phyloP scores from a whole-genome alignment of 2,888 invertebrate species.

The Protodeltote pygarga region DNA sequence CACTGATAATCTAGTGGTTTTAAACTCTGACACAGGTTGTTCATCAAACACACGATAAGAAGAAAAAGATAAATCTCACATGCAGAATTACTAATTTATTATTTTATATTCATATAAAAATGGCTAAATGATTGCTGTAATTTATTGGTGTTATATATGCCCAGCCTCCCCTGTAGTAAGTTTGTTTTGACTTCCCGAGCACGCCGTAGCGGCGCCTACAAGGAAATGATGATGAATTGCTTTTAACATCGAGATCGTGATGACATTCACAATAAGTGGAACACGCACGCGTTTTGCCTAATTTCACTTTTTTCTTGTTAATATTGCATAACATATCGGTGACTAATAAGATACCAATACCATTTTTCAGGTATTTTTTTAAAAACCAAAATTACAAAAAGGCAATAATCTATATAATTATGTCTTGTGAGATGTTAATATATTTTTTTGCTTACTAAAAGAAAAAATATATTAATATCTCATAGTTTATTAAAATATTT shows the following conservation, averaged over 20 bases:
- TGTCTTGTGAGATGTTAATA: too few relatives aligned
- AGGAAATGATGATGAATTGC: slow-evolving; percentile 68
- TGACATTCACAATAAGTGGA: slow-evolving; percentile 63
- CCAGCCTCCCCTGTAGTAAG: slow-evolving; percentile 51
- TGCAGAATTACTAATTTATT: too few relatives aligned
- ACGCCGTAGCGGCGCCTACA: slow-evolving; percentile 67
- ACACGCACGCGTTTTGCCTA: slow-evolving; percentile 71
- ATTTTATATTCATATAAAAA: not conserved
- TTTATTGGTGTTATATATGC: slow-evolving; percentile 12
- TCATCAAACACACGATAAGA: too few relatives aligned
- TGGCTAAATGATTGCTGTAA: not conserved
- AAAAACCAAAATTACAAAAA: too few relatives aligned
- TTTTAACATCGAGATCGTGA: slow-evolving; percentile 71
- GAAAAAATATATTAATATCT: too few relatives aligned
- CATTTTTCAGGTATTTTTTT: slow-evolving; percentile 14
- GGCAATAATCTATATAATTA: too few relatives aligned
- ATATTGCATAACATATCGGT: slow-evolving; percentile 36
- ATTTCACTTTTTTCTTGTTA: slow-evolving; percentile 62
- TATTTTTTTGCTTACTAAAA: too few relatives aligned
- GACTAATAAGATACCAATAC: slow-evolving; percentile 24
- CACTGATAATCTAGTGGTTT: too few relatives aligned
- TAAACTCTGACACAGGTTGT: too few relatives aligned
- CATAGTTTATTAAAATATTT: too few relatives aligned
- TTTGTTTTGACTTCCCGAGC: slow-evolving; percentile 68
- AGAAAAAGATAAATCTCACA: too few relatives aligned